Evolutionary conservation across 2,113 vertebrate species (phyloP).

Genomic region (Rattus norvegicus): DNA sequence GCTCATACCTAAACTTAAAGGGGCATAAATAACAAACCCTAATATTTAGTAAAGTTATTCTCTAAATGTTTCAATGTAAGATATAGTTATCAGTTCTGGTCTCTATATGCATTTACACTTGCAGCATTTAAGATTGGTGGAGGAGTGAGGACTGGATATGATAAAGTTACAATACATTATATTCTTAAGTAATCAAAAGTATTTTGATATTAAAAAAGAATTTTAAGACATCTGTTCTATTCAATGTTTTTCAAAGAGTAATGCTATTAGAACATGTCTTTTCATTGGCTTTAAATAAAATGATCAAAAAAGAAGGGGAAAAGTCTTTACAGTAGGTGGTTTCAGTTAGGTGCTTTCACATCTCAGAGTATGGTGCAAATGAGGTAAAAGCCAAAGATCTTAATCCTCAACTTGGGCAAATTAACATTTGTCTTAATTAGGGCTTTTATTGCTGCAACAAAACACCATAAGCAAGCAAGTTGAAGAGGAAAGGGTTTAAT

Average conservation of each 20-base stretch:
- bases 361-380: slow-evolving; percentile 45
- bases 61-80: neutral
- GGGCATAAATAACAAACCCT: neutral
- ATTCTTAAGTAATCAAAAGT: neutral
- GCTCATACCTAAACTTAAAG: neutral
- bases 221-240: neutral
- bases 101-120: neutral
- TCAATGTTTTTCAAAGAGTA: neutral
- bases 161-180: neutral
- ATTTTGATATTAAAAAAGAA: neutral
- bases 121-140: neutral
- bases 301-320: neutral
- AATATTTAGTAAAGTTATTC: neutral
- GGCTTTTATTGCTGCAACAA: neutral
- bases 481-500: neutral
- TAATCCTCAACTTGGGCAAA: neutral
- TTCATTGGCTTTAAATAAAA: neutral
- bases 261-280: neutral
- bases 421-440: neutral
- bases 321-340: neutral
- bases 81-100: neutral
- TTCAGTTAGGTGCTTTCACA: neutral
- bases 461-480: neutral
- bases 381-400: slow-evolving; percentile 35
- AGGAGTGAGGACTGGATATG: neutral